Evolutionary conservation across 30 jellyfish, hydroid and myxozoan genomes (phyloP), one percentile per base, ranked within the genome.

Genomic region (Hydractinia echinata): DNA sequence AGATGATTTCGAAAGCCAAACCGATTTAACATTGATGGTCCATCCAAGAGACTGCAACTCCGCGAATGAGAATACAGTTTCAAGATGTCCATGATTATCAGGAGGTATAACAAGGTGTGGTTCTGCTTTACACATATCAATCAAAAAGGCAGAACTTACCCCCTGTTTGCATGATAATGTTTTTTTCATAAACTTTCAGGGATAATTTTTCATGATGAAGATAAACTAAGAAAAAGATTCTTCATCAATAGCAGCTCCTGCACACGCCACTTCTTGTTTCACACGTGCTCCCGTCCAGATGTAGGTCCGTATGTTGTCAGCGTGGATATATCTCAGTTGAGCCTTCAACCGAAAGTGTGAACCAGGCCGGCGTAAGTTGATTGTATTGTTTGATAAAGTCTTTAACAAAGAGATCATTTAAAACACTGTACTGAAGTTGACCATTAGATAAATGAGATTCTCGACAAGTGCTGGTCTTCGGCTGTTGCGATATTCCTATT

Each of bases 291-390:
- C 95, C 44, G 77, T 60, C 87, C 87, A 58, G 15, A 90, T 30
- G 61, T 79, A 66, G 5, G 97, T 81, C 13, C 95, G 83, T 7
- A 80, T 62, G 85, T 76, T 90, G 52, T 90, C 86, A 15, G 76
- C 92, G 10, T 86, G 78, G 79, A 90, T 84, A 39, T 53, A 14
- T 67, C 58, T 68, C 85, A 86, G 56, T 14, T n/a, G 7, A 18
- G 9, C 66, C 90, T 14, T 66, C 66, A 20, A 81, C 21, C n/a
- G 52, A 85, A 4, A 90, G 15, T 21, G 77, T 77, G 72, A 90
- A 85, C 97, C 97, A 90, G 6, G 95, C 30, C 4, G 97, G 97
- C 70, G 95, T 48, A 30, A 90, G 72, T 53, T 53, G 67, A 77
- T 85, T 90, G 67, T 85, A 85, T 71, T 81, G 86, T 64, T 61